Percentiles rank a stretch among this genome's conserved stretches.
phyloP scores from a whole-genome alignment of 2,113 vertebrate species.

The Siphamia tubifer region DNA sequence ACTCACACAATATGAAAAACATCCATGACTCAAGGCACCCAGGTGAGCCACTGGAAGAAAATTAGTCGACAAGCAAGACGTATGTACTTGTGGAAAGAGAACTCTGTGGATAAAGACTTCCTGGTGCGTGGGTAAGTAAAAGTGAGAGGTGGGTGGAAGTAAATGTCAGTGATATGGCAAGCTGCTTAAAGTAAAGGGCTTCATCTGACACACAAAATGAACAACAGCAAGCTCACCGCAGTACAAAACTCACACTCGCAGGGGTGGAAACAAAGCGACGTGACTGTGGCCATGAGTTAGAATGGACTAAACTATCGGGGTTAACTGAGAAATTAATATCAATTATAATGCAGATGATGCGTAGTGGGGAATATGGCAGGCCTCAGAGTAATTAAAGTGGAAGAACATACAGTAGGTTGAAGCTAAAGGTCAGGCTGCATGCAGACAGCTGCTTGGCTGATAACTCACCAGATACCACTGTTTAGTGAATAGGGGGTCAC shows the following conservation, averaged over 20 bases:
- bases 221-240: not conserved
- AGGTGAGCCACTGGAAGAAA: conserved; percentile 44
- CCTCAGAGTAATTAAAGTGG: conserved; percentile 47
- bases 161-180: conserved; percentile 65
- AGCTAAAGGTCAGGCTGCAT: conserved; percentile 60
- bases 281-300: conserved; percentile 7
- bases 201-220: conserved; percentile 41
- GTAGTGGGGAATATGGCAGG: conserved; percentile 44
- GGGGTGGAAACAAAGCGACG: conserved; percentile 22
- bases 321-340: conserved; percentile 60
- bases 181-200: conserved; percentile 11
- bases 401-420: conserved; percentile 32
- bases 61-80: conserved; percentile 32
- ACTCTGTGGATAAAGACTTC: not conserved
- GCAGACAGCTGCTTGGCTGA: conserved; percentile 40
- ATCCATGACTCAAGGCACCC: conserved; percentile 52
- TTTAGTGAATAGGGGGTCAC: conserved; percentile 95
- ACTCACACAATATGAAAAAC: conserved; percentile 66
- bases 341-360: conserved; percentile 41
- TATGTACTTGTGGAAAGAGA: not conserved
- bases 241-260: conserved; percentile 41
- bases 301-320: conserved; percentile 12
- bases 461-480: conserved; percentile 98
- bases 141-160: conserved; percentile 27
- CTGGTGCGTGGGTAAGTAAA: not conserved